A percentile compares a stretch with the other conserved stretches of the same genome.
phyloP scores from a whole-genome alignment of 2,113 vertebrate genomes.

The Erinaceus europaeus region DNA sequence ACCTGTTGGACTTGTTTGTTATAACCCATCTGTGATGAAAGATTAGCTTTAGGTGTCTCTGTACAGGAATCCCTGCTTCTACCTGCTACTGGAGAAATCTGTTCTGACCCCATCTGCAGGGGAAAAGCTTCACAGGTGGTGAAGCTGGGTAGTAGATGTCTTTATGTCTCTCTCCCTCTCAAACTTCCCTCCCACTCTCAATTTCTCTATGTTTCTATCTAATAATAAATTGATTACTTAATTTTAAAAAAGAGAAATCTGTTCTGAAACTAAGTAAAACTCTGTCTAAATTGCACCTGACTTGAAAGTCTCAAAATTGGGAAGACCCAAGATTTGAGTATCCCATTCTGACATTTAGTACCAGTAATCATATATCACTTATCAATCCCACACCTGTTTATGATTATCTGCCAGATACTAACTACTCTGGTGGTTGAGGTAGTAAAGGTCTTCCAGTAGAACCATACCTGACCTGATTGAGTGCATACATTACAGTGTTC shows the following conservation, averaged over 20 bases:
- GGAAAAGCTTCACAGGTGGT: no score
- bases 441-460: neutral
- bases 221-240: no score
- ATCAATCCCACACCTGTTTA: neutral
- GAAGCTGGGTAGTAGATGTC: no score
- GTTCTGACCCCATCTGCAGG: no score
- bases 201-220: no score
- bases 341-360: neutral
- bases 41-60: neutral
- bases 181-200: no score
- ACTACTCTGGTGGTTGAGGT: neutral
- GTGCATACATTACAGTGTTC: no score
- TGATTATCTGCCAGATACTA: neutral
- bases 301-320: neutral
- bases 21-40: constrained; percentile 37
- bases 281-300: neutral
- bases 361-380: neutral
- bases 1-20: neutral
- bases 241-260: no score
- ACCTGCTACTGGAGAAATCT: neutral
- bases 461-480: neutral
- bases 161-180: no score
- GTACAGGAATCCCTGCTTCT: neutral
- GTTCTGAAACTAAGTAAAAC: neutral
- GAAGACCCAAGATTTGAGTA: neutral